Conservation (phyloP, 2,113 vertebrate species). For the Oriolus oriolus region DNA sequence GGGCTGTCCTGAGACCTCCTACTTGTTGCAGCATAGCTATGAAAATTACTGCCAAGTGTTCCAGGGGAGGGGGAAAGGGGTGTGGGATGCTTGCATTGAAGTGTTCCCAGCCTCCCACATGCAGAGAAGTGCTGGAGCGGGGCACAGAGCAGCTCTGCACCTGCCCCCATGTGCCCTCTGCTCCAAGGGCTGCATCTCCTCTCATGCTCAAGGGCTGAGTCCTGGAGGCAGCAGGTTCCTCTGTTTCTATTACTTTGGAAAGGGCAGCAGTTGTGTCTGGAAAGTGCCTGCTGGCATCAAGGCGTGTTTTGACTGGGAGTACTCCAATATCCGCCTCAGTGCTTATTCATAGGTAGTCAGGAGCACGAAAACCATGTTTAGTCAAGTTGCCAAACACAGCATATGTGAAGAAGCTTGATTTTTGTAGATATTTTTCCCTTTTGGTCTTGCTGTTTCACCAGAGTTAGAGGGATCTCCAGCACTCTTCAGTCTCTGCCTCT, state of each 20-base stretch:
- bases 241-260: not conserved
- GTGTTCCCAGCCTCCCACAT: fast-evolving
- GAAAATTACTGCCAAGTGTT: not conserved
- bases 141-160: not conserved
- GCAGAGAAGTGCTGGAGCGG: not conserved
- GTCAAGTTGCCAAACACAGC: not conserved
- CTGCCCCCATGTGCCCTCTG: fast-evolving
- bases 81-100: not conserved
- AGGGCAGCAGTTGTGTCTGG: not conserved
- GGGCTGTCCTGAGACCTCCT: not conserved
- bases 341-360: not conserved
- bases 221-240: not conserved
- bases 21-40: not conserved
- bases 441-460: not conserved
- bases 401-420: not conserved
- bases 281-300: not conserved
- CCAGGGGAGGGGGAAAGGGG: fast-evolving
- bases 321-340: not conserved
- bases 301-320: not conserved
- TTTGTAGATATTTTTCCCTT: not conserved
- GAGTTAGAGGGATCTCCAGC: not conserved
- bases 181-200: not conserved
- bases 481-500: not conserved
- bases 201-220: not conserved
- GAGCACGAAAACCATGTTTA: not conserved